A percentile compares a stretch with the other conserved stretches of the same genome.
Conservation (phyloP, 1,140 invertebrate genomes). For the Lasioglossum albipes region DNA sequence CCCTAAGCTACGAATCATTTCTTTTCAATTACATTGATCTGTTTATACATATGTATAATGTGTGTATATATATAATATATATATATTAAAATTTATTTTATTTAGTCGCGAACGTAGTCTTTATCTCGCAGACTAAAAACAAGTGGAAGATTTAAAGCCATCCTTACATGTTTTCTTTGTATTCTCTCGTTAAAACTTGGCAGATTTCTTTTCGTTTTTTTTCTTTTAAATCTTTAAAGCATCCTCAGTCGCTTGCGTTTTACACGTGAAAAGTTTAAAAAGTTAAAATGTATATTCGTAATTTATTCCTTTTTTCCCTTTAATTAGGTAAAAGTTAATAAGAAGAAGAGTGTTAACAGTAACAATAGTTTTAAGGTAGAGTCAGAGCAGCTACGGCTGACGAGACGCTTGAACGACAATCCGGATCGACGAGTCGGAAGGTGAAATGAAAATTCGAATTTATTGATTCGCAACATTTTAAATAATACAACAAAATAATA, state of each 20-base stretch:
- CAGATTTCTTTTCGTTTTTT: conserved; percentile 39
- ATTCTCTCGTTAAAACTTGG: conserved; percentile 43
- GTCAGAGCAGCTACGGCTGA: conserved; percentile 76
- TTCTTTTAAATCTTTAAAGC: conserved; percentile 28
- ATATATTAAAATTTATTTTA: too few species aligned
- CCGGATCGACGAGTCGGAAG: conserved; percentile 71
- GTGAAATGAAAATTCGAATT: too few species aligned
- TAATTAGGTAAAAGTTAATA: conserved; percentile 75
- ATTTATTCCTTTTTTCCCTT: conserved; percentile 58
- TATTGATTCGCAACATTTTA: not conserved
- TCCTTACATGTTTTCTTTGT: conserved; percentile 23
- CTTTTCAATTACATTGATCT: conserved; percentile 73
- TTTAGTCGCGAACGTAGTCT: conserved; percentile 37
- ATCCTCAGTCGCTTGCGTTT: conserved; percentile 57
- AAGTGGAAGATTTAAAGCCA: conserved; percentile 58
- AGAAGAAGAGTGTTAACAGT: conserved; percentile 77
- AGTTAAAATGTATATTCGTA: conserved; percentile 68
- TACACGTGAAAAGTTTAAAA: conserved; percentile 69
- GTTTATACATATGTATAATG: conserved; percentile 69
- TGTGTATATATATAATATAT: conserved; percentile 39
- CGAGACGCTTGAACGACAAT: conserved; percentile 77
- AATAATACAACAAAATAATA: too few species aligned
- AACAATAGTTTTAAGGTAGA: conserved; percentile 76
- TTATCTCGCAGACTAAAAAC: conserved; percentile 34
- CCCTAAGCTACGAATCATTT: conserved; percentile 71